Percentiles rank a stretch among this genome's conserved stretches.
Conservation (phyloP, 2,888 invertebrate genomes). For the Arctia plantaginis region DNA sequence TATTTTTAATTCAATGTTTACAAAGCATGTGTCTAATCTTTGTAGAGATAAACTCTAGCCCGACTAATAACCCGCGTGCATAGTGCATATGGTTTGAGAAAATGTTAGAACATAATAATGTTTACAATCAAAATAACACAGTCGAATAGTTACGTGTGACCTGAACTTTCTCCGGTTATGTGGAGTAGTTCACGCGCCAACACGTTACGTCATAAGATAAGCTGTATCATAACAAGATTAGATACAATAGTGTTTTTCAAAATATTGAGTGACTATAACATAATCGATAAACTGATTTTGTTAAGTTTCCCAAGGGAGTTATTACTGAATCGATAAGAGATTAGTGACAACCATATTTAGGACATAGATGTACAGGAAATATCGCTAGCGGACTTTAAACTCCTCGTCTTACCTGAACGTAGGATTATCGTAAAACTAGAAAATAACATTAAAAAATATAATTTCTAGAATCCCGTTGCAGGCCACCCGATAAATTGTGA, state of each 20-base stretch:
- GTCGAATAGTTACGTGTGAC: constrained; percentile 32
- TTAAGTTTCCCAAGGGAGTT: constrained; percentile 16
- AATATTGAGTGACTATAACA: constrained; percentile 17
- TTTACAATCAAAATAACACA: constrained; percentile 19
- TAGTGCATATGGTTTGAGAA: neutral
- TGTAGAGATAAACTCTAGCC: neutral
- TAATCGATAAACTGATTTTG: constrained; percentile 10
- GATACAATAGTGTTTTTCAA: constrained; percentile 24
- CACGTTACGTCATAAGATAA: constrained; percentile 41
- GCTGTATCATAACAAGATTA: constrained; percentile 34
- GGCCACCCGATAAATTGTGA: neutral
- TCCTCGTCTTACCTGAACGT: too few species aligned
- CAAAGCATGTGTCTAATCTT: neutral
- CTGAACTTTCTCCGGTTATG: constrained; percentile 34
- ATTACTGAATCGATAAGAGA: constrained; percentile 10
- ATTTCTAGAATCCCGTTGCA: neutral
- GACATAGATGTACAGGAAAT: neutral
- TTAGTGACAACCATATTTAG: constrained; percentile 7
- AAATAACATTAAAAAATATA: neutral
- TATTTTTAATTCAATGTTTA: neutral
- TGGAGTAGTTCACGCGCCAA: constrained; percentile 34
- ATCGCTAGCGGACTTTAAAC: neutral
- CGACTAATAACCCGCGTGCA: neutral
- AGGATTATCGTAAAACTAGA: too few species aligned
- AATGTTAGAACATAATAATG: constrained; percentile 3